Evolutionary conservation across 2,888 invertebrate species (phyloP).

Genomic region (Nemotelus pantherinus): DNA sequence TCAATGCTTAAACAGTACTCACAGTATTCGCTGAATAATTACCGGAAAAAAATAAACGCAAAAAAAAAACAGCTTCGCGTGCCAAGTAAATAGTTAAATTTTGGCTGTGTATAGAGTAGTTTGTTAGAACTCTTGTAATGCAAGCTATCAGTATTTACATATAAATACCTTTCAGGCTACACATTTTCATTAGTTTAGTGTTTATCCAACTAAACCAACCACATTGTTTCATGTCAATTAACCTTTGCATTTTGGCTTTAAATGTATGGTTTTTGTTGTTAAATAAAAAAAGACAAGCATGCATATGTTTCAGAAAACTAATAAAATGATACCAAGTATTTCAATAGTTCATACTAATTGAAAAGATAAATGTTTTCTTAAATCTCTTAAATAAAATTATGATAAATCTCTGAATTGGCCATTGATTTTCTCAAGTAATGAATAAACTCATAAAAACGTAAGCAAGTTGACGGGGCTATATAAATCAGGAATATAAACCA

Average conservation of each 20-base stretch:
- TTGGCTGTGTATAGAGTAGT: conserved; percentile 33
- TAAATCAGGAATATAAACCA: too few relatives aligned
- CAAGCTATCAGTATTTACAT: conserved; percentile 1
- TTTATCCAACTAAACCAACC: conserved; percentile 26
- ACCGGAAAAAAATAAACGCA: too few relatives aligned
- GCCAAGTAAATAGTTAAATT: conserved; percentile 28
- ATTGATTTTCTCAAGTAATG: too few relatives aligned
- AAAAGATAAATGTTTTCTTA: too few relatives aligned
- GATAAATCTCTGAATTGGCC: too few relatives aligned
- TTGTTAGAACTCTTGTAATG: conserved; percentile 4
- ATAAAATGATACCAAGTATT: too few relatives aligned
- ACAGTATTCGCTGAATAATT: not conserved
- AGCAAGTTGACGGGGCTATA: too few relatives aligned
- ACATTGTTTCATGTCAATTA: conserved; percentile 27
- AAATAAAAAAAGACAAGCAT: conserved; percentile 10
- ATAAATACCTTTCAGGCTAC: not conserved
- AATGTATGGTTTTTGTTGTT: conserved; percentile 26
- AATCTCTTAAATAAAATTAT: too few relatives aligned
- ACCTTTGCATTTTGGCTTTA: conserved; percentile 19
- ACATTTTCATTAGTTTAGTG: conserved; percentile 13
- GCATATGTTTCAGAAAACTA: conserved; percentile 25
- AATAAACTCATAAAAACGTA: too few relatives aligned
- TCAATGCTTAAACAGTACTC: not conserved
- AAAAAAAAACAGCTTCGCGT: not conserved
- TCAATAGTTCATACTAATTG: too few relatives aligned